Evolutionary conservation across 2,113 vertebrate species (phyloP), one percentile per base, ranked within the genome.

Genomic region (Solea senegalensis): DNA sequence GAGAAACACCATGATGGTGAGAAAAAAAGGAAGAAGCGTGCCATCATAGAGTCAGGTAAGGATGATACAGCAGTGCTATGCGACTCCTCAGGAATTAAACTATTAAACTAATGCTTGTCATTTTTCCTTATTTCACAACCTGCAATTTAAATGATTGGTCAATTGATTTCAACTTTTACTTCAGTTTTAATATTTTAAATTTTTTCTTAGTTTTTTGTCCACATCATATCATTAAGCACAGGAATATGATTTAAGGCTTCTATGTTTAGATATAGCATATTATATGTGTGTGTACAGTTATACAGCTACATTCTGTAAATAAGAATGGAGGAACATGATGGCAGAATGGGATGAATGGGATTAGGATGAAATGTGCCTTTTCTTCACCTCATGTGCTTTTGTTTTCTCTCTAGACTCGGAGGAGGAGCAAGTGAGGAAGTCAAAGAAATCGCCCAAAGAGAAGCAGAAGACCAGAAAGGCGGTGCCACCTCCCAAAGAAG

Each of bases 11-110:
- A 41, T 21, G 66, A 48, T 2, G 34, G 54, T 3, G 79, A 69
- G 8, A 90, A 86, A 51, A 95, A 94, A 75, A 94, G 93, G 82
- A 99, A 96, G 89, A 98, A 92, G 69, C 94, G 88, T 68, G 90
- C 94, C 44, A 94, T 98, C 71, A 95, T 95, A 51, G 95, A 95
- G 70, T 97, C 96, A 80, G 97, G 91, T 87, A 43, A 63, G 45
- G 39, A 9, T 8, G 48, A 15, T 14, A 26, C 34, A 9, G 2
- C 5, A 6, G 10, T 41, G 1, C n/a, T 43, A 4, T 10, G 11
- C 14, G 0, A 48, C 49, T 7, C 9, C 10, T n/a, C 9, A n/a
- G 4, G 8, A 28, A 26, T 52, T 1, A 34, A 14, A 10, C 51
- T 53, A 26, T 52, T 1, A 34, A 14, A 10, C 51, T 53, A 16